Conservation (phyloP, 2,888 invertebrate genomes). For the Blastobasis adustella region DNA sequence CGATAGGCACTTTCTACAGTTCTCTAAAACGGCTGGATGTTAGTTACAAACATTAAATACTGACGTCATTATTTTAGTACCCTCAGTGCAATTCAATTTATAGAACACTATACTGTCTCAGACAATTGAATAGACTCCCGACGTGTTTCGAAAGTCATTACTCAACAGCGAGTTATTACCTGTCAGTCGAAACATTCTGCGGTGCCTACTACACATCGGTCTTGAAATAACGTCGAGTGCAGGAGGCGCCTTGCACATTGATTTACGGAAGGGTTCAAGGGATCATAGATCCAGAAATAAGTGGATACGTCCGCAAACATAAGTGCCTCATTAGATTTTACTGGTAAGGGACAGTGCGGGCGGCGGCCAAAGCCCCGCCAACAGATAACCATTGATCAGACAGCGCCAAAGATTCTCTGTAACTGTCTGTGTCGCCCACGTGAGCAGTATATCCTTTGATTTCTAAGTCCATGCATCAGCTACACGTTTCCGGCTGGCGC, state of each 20-base stretch:
- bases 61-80: no score
- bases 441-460: conserved; percentile 10
- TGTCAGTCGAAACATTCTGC: conserved; percentile 16
- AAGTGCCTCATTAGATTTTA: conserved; percentile 6
- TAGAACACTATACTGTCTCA: no score
- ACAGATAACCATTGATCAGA: conserved; percentile 5
- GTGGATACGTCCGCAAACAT: conserved; percentile 1
- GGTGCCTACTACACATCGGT: conserved; percentile 7
- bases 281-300: conserved; percentile 3
- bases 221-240: conserved; percentile 23
- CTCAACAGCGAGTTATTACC: conserved; percentile 19
- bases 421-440: conserved; percentile 5
- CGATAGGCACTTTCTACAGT: no score
- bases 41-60: no score
- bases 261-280: conserved; percentile 22
- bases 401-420: conserved; percentile 1
- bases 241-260: conserved; percentile 19
- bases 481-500: conserved; percentile 36
- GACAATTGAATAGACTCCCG: conserved; percentile 8
- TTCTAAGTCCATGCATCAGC: conserved; percentile 15
- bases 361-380: not conserved
- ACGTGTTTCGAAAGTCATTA: conserved; percentile 12
- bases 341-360: not conserved
- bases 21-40: no score
- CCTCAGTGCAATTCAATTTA: no score